Conservation (phyloP, 2,888 invertebrate genomes). For the Caenorhabditis panamensis region DNA sequence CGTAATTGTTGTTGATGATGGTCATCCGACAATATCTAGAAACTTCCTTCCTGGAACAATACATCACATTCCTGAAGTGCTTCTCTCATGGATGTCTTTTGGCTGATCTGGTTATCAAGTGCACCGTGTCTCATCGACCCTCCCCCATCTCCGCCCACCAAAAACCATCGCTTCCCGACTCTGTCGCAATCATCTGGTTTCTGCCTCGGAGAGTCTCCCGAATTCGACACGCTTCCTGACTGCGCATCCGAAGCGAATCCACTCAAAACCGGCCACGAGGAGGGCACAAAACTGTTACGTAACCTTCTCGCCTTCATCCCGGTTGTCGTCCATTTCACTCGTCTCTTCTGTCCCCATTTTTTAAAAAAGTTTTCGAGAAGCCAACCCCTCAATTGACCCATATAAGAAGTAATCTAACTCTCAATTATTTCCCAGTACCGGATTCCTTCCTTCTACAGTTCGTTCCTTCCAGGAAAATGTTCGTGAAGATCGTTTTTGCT, state of each 20-base stretch:
- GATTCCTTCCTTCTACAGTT: background rate
- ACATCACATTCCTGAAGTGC: background rate
- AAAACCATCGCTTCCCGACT: slow-evolving; percentile 19
- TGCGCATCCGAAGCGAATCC: slow-evolving; percentile 31
- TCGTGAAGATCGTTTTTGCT: slow-evolving; percentile 8
- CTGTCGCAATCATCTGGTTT: slow-evolving; percentile 48
- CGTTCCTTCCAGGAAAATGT: slow-evolving; percentile 28
- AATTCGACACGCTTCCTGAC: slow-evolving; percentile 56
- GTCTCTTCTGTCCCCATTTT: background rate
- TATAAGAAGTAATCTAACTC: slow-evolving; percentile 1
- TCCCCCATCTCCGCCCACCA: background rate
- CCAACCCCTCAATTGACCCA: slow-evolving; percentile 26
- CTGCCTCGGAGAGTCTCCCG: slow-evolving; percentile 43
- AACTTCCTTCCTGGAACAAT: background rate
- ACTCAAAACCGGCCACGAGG: slow-evolving; percentile 41
- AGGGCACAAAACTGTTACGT: slow-evolving; percentile 59
- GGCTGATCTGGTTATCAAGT: slow-evolving; percentile 50
- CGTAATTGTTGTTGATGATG: background rate
- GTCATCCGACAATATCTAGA: background rate
- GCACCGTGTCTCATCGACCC: background rate
- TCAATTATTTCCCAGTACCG: background rate
- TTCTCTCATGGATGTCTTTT: background rate
- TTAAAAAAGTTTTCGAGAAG: slow-evolving; percentile 2
- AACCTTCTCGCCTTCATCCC: slow-evolving; percentile 24
- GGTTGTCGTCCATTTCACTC: slow-evolving; percentile 1